Evolutionary conservation across 1,140 invertebrate species (phyloP), one percentile per base, ranked within the genome.

Genomic region (Lutraria rhynchaena): DNA sequence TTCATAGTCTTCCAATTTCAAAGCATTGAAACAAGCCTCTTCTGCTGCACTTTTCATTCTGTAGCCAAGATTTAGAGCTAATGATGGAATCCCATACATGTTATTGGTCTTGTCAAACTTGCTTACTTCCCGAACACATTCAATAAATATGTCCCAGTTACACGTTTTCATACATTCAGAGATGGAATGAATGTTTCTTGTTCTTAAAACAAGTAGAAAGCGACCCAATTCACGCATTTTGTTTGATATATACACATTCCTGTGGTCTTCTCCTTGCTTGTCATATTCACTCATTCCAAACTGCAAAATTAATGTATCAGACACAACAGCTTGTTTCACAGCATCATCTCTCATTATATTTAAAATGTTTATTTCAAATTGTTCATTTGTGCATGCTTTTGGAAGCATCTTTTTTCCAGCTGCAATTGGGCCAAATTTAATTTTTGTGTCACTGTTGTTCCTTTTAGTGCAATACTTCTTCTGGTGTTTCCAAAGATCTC

Each of bases 341-440:
- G 53, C 13, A 74, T 74, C 71, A 60, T 74, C 71, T 60, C 55
- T 74, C 71, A 74, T 74, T 35, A 33, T 74, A 29, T 33, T n/a
- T 15, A 74, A 37, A 22, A 74, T 33, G 35, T 74, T 74, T 41
- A 13, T 58, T 15, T 74, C 29, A 58, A 74, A 41, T 58, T 74
- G 17, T 60, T 74, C n/a, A 41, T 41, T 74, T 17, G 15, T 41
- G 35, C 31, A 58, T 55, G 19, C 7, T 41, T 60, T 74, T 58
- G 71, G 55, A 11, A 60, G 53, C 35, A 74, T 17, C 51, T 37
- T 33, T 19, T 74, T 74, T 33, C 71, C 71, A 60, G 53, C 53
- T 60, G 27, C 31, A 74, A 74, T 58, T 58, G 71, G 71, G 22
- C 71, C 55, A 4, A 37, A 27, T 22, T 37, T 74, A n/a, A 74